These are phyloP conservation scores for Sciurus niger DNA, from an alignment of 2,113 vertebrate genomes.

Conservation along the genomic window DNA sequence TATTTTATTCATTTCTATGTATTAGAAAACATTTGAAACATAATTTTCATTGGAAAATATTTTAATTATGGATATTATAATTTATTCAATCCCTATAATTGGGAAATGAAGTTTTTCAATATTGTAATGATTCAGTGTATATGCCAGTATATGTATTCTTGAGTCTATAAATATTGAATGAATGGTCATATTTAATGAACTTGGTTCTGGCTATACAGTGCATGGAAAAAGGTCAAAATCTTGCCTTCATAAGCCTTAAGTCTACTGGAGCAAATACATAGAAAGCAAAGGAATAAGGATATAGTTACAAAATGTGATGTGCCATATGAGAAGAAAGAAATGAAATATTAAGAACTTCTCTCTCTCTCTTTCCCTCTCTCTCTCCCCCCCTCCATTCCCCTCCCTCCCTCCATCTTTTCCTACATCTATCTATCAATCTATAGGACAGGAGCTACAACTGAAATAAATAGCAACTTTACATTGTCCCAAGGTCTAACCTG, in stretches of 20 bases:
- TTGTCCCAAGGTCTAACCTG: background rate
- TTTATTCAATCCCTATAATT: slow-evolving; percentile 20
- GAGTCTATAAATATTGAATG: background rate
- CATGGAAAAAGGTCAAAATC: background rate
- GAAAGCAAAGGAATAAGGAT: background rate
- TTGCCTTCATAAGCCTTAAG: background rate
- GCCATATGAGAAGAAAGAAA: background rate
- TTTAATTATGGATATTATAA: background rate
- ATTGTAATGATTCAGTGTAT: background rate
- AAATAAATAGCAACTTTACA: background rate
- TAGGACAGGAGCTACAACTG: no score
- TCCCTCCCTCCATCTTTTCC: background rate
- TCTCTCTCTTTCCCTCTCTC: background rate
- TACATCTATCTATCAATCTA: background rate
- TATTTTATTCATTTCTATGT: background rate
- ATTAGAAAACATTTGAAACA: background rate
- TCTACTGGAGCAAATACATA: background rate
- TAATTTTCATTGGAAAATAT: background rate
- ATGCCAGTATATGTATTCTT: background rate
- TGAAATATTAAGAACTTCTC: background rate
- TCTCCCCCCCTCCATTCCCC: background rate
- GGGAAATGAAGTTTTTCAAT: background rate
- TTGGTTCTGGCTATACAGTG: background rate
- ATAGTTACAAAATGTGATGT: background rate
- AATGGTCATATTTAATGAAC: background rate